These are phyloP conservation scores for Halocynthia aurantium DNA, from an alignment of 23 tunicate species.

Conservation along the genomic window DNA sequence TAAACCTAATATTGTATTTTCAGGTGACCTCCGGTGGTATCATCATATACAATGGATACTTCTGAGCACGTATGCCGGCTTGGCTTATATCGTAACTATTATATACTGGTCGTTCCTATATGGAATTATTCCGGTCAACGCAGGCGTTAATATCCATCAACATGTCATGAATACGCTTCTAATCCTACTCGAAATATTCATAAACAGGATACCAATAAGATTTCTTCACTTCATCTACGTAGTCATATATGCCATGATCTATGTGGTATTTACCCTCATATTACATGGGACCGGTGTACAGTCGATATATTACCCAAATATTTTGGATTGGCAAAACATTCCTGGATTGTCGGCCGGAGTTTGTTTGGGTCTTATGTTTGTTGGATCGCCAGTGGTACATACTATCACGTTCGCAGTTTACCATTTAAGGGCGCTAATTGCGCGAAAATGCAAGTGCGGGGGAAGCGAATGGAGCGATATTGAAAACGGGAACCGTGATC, in stretches of 20 bases:
- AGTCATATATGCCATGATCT: constrained; percentile 2
- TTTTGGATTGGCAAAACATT: constrained; percentile 17
- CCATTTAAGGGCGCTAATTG: background rate
- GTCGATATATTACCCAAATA: background rate
- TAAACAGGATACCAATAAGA: constrained; percentile 2
- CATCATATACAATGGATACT: constrained; percentile 16
- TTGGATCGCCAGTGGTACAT: constrained; percentile 7
- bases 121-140: too few relatives aligned
- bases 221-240: constrained; percentile 17
- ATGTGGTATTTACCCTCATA: background rate
- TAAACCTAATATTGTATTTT: too few relatives aligned
- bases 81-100: background rate
- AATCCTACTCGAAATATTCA: background rate
- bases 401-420: background rate
- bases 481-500: too few relatives aligned
- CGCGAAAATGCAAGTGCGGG: background rate
- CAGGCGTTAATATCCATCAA: constrained; percentile 3
- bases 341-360: constrained; percentile 14
- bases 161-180: constrained; percentile 20
- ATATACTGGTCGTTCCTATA: background rate
- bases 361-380: background rate
- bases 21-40: background rate
- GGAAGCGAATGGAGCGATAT: too few relatives aligned
- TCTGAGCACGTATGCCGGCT: background rate
- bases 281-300: constrained; percentile 5